Conservation (phyloP, 2,797 vertebrate genomes). For the Halcyon chelicuti region DNA sequence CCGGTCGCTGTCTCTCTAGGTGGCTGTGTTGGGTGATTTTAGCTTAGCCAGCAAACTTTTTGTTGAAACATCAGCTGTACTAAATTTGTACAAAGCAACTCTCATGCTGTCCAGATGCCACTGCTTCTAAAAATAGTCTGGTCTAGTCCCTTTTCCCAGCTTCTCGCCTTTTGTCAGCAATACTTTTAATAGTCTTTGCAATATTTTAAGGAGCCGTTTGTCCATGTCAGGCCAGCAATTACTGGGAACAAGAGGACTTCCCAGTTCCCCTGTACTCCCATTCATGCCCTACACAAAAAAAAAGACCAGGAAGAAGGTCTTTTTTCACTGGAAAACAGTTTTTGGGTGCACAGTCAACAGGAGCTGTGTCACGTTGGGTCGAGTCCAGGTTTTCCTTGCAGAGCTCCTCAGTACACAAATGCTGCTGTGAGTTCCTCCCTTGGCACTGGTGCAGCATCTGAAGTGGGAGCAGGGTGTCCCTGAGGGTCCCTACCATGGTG, state of each 20-base stretch:
- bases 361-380: fast-evolving
- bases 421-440: not conserved
- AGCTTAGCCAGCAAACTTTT: slow-evolving; percentile 6
- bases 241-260: not conserved
- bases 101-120: slow-evolving; percentile 60
- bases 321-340: not conserved
- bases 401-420: not conserved
- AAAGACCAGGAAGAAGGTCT: not conserved
- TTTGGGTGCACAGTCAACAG: not conserved
- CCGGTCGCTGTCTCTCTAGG: not conserved
- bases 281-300: not conserved
- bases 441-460: not conserved
- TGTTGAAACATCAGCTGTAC: slow-evolving; percentile 30
- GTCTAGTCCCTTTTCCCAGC: slow-evolving; percentile 10
- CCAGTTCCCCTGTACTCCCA: not conserved
- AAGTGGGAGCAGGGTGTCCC: not conserved
- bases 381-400: not conserved
- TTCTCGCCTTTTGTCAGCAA: slow-evolving; percentile 37
- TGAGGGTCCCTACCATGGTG: not conserved
- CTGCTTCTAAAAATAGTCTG: slow-evolving; percentile 51
- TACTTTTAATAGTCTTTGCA: not conserved
- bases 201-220: not conserved
- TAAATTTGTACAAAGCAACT: slow-evolving; percentile 44
- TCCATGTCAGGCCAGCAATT: not conserved
- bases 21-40: not conserved